phyloP scores from a whole-genome alignment of 2,888 invertebrate species.

The Clanis bilineata region DNA sequence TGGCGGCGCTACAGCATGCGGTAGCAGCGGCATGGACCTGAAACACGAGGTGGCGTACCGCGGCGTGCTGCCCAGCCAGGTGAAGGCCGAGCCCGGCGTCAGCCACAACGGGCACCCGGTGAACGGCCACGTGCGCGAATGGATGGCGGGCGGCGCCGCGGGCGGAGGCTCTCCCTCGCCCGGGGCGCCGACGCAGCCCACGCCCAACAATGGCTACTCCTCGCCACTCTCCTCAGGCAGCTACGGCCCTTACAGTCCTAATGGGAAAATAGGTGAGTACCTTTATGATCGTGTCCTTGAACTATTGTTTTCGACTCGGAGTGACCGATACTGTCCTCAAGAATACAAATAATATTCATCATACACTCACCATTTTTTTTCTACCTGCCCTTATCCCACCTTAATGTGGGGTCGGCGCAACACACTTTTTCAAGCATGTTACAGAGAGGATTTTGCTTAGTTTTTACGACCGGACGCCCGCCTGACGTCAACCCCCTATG shows the following conservation, averaged over 20 bases:
- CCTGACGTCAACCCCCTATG: too few species aligned
- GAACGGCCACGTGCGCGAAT: constrained; percentile 76
- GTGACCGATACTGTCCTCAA: neutral
- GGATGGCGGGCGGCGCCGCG: constrained; percentile 75
- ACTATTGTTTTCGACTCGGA: neutral
- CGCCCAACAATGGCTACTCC: constrained; percentile 89
- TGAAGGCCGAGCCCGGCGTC: constrained; percentile 77
- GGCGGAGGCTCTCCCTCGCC: constrained; percentile 84
- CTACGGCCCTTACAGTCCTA: constrained; percentile 95
- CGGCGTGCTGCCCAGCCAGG: constrained; percentile 73
- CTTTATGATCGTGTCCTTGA: neutral
- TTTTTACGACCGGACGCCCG: too few species aligned
- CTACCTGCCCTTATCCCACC: too few species aligned
- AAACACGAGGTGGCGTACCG: constrained; percentile 85
- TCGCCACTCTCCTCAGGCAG: constrained; percentile 93
- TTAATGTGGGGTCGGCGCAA: too few species aligned
- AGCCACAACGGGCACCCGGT: constrained; percentile 76
- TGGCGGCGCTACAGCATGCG: constrained; percentile 79
- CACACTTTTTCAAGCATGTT: too few species aligned
- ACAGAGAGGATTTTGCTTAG: too few species aligned
- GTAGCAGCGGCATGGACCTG: constrained; percentile 84
- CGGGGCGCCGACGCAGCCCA: constrained; percentile 84
- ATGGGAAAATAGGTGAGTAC: constrained; percentile 92
- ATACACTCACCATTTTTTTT: too few species aligned
- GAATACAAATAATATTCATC: too few species aligned